Evolutionary conservation across 1,140 invertebrate genomes (phyloP).

Genomic region (Microplitis demolitor): DNA sequence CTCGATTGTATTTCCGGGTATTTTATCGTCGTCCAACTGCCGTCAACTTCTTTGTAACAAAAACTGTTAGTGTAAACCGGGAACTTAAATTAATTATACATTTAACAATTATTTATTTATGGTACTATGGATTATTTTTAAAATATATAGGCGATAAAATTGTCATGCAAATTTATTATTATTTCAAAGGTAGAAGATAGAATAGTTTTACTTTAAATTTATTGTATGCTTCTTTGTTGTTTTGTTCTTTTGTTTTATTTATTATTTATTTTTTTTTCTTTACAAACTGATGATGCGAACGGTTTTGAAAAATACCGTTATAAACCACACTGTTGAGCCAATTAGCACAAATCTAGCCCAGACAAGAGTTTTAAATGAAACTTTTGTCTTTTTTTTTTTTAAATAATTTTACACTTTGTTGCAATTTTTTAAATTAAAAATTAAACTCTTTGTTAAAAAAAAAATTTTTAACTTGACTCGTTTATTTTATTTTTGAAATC

Average conservation of each 20-base stretch:
- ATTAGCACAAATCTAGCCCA: conserved; percentile 18
- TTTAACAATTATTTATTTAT: neutral
- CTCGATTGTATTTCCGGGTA: conserved; percentile 18
- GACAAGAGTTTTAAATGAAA: neutral
- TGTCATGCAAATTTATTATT: too few species aligned
- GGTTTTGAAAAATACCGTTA: conserved; percentile 24
- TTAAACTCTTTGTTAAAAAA: too few species aligned
- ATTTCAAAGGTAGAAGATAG: too few species aligned
- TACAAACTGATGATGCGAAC: conserved; percentile 17
- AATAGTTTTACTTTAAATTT: too few species aligned
- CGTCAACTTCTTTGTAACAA: neutral
- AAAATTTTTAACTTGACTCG: too few species aligned
- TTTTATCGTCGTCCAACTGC: conserved; percentile 9
- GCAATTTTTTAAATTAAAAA: neutral
- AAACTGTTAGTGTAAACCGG: neutral
- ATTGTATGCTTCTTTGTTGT: too few species aligned
- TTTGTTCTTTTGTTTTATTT: neutral
- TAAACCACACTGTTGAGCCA: conserved; percentile 6
- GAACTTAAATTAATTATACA: neutral
- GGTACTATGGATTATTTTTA: too few species aligned
- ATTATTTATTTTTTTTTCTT: neutral
- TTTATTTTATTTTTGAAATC: too few species aligned
- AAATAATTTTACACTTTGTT: neutral
- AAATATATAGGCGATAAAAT: too few species aligned
- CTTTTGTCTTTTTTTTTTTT: neutral